A percentile compares a stretch with the other conserved stretches of the same genome.
Evolutionary conservation across 2,797 vertebrate species (phyloP).

Genomic region (Neosilurus hyrtlii): DNA sequence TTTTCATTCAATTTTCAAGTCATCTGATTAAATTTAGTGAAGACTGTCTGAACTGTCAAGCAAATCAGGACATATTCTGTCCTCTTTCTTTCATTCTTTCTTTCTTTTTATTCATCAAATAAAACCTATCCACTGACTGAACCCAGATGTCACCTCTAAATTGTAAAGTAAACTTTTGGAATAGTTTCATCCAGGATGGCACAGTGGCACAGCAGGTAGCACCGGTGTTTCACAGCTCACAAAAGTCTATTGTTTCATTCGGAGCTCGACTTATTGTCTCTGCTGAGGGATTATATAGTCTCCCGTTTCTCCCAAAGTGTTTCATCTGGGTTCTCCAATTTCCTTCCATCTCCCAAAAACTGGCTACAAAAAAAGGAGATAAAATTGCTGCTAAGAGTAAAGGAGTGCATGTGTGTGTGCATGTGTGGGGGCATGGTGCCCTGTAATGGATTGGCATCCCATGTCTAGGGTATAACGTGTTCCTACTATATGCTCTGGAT

Average conservation of each 20-base stretch:
- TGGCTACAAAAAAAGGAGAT: background rate
- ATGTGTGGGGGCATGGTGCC: background rate
- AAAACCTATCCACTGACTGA: background rate
- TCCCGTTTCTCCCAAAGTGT: background rate
- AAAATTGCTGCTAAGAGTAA: background rate
- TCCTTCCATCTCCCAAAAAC: background rate
- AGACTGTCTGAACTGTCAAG: constrained; percentile 20
- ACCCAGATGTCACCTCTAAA: background rate
- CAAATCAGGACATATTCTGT: background rate
- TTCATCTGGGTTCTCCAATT: background rate
- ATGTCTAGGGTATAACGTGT: background rate
- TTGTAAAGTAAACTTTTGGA: background rate
- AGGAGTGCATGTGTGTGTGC: background rate
- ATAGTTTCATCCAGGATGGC: background rate
- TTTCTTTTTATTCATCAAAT: background rate
- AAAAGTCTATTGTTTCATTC: background rate
- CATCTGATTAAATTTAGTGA: constrained; percentile 4
- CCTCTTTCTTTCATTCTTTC: background rate
- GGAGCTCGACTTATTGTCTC: background rate
- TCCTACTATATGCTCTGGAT: background rate
- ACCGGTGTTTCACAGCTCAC: background rate
- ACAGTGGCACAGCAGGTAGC: background rate
- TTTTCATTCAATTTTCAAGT: constrained; percentile 6
- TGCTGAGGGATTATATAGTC: background rate
- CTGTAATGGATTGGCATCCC: background rate